Percentiles rank a stretch among this genome's conserved stretches.
Evolutionary conservation across 2,888 invertebrate species (phyloP).

Genomic region (Monochamus alternatus): DNA sequence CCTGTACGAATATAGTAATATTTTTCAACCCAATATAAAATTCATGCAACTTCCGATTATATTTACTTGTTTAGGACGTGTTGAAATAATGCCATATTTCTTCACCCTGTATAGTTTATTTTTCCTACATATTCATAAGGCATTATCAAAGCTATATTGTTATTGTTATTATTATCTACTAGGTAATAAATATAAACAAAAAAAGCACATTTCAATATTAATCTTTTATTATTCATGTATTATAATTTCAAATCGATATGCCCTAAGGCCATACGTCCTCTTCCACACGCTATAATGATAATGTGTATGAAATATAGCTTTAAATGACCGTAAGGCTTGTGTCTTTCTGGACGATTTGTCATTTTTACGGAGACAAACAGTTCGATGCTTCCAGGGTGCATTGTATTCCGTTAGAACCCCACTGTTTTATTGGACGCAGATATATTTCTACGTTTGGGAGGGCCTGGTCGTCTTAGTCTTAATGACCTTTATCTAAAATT

Average conservation of each 20-base stretch:
- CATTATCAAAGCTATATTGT: too few species aligned
- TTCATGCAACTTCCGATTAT: too few species aligned
- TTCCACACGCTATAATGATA: not conserved
- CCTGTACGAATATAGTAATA: too few species aligned
- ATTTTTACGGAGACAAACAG: constrained; percentile 38
- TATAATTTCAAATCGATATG: not conserved
- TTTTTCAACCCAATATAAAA: too few species aligned
- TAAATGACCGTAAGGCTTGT: constrained; percentile 3
- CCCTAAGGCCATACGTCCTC: not conserved
- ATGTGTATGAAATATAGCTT: constrained; percentile 12
- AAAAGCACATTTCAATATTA: too few species aligned
- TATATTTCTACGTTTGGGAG: constrained; percentile 40
- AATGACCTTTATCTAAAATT: constrained; percentile 27
- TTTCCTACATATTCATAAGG: too few species aligned
- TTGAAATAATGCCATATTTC: too few species aligned
- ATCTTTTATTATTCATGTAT: not conserved
- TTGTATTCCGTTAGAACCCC: constrained; percentile 29
- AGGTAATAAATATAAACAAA: too few species aligned
- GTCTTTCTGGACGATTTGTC: constrained; percentile 26
- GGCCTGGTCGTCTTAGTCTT: constrained; percentile 31
- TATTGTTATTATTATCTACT: too few species aligned
- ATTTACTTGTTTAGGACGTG: too few species aligned
- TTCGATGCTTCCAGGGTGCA: constrained; percentile 31
- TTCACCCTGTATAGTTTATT: too few species aligned
- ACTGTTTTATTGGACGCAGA: constrained; percentile 40